Conservation (phyloP, 2,113 vertebrate species). For the Anhinga anhinga region DNA sequence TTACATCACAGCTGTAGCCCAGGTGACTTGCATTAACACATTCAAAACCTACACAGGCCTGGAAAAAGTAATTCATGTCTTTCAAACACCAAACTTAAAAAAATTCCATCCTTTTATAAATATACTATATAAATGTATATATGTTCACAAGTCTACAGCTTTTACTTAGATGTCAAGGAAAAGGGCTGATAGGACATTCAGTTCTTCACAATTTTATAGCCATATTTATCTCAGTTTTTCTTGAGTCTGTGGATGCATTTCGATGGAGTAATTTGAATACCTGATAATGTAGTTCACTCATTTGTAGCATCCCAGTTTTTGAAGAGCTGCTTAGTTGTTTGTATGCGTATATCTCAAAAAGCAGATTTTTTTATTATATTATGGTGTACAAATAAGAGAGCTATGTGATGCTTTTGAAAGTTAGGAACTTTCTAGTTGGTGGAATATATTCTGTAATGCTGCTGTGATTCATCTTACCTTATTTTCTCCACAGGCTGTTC, state of each 20-base stretch:
- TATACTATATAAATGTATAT: not conserved
- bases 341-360: not conserved
- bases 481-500: conserved; percentile 78
- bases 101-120: not conserved
- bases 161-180: not conserved
- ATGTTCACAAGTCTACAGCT: not conserved
- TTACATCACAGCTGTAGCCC: conserved; percentile 74
- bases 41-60: conserved; percentile 80
- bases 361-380: not conserved
- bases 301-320: not conserved
- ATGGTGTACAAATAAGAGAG: not conserved
- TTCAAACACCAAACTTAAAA: not conserved
- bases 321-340: not conserved
- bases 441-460: not conserved
- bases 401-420: not conserved
- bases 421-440: not conserved
- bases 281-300: not conserved
- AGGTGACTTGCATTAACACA: conserved; percentile 79
- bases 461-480: conserved; percentile 71
- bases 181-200: not conserved
- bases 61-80: not conserved
- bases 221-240: not conserved
- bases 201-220: not conserved
- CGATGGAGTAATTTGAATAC: not conserved
- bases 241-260: not conserved